phyloP scores from a whole-genome alignment of 2,797 vertebrate species.

The Martes flavigula region DNA sequence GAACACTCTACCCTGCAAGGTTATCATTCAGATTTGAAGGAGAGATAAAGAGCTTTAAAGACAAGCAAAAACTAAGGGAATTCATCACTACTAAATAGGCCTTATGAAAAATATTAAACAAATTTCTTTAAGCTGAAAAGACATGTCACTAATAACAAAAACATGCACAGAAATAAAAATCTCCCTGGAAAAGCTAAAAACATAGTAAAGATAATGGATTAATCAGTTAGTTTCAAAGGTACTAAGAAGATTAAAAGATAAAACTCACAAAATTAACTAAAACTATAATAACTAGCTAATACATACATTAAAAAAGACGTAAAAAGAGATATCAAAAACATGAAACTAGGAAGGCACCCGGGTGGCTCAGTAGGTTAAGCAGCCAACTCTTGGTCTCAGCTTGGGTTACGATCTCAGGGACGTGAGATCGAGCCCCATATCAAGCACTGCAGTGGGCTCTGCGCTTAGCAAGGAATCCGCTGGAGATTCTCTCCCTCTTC shows the following conservation, averaged over 20 bases:
- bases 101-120: background rate
- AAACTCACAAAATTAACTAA: background rate
- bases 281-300: background rate
- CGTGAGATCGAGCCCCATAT: too few relatives aligned
- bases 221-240: background rate
- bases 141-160: background rate
- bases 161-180: background rate
- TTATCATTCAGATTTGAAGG: background rate
- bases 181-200: background rate
- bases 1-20: background rate
- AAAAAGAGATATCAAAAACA: background rate
- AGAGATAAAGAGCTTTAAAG: background rate
- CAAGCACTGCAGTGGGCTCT: too few relatives aligned
- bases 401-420: too few relatives aligned
- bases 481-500: background rate
- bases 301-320: background rate
- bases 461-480: too few relatives aligned
- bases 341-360: too few relatives aligned
- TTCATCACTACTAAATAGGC: background rate
- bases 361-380: too few relatives aligned
- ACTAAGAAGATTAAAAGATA: background rate
- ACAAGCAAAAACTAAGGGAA: background rate
- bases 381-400: too few relatives aligned
- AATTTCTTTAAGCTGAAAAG: background rate
- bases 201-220: background rate